Percentiles rank a stretch among this genome's conserved stretches.
phyloP scores from a whole-genome alignment of 2,797 vertebrate genomes.

The Gymnoscopelus microlampas region DNA sequence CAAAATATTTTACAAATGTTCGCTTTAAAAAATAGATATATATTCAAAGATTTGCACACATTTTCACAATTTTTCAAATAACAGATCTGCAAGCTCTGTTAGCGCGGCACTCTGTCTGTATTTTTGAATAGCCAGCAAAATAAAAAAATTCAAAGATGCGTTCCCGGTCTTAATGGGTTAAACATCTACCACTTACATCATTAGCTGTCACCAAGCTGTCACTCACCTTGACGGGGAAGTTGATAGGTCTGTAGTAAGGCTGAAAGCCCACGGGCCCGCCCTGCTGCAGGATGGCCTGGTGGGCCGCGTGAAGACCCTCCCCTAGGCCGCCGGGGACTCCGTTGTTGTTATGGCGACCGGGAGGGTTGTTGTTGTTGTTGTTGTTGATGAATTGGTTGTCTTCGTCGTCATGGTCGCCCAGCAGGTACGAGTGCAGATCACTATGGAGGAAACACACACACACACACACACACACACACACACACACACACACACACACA shows the following conservation, averaged over 20 bases:
- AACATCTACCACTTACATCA: background rate
- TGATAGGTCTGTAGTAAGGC: slow-evolving; percentile 91
- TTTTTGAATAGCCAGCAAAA: too few species aligned
- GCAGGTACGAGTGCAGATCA: slow-evolving; percentile 95
- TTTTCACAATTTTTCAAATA: too few species aligned
- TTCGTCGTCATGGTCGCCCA: slow-evolving; percentile 94
- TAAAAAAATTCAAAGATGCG: too few species aligned
- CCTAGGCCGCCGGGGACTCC: slow-evolving; percentile 88
- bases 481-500: too few species aligned
- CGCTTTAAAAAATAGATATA: too few species aligned
- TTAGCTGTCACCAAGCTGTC: rapidly evolving
- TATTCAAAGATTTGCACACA: too few species aligned
- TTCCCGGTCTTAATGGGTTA: too few species aligned
- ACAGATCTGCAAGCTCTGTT: too few species aligned
- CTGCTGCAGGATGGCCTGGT: slow-evolving; percentile 96
- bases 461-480: too few species aligned
- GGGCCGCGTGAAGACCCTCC: slow-evolving; percentile 94
- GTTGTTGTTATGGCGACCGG: slow-evolving; percentile 89
- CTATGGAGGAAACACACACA: slow-evolving; percentile 69
- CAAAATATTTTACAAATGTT: too few species aligned
- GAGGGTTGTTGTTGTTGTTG: slow-evolving; percentile 88
- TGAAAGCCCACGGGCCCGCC: slow-evolving; percentile 94
- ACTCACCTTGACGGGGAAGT: slow-evolving; percentile 92
- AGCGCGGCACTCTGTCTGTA: too few species aligned
- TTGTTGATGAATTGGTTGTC: slow-evolving; percentile 89